Percentiles rank a stretch among this genome's conserved stretches.
phyloP scores from a whole-genome alignment of 2,797 vertebrate species.

The Alouatta caraya region DNA sequence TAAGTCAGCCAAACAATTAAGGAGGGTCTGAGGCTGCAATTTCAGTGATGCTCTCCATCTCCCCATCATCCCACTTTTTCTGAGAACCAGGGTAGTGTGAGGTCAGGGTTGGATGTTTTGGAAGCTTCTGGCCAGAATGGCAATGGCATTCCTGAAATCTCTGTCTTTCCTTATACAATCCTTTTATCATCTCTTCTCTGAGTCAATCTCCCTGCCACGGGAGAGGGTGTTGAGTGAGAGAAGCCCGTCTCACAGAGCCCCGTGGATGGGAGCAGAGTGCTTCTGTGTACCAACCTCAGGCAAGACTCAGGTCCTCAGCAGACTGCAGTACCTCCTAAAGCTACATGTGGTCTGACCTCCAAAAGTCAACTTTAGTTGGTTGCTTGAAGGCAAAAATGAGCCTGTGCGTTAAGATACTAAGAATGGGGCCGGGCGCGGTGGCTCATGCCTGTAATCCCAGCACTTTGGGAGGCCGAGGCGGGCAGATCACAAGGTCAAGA shows the following conservation, averaged over 20 bases:
- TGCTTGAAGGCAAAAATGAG: not conserved
- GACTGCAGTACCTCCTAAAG: no score
- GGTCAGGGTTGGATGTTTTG: not conserved
- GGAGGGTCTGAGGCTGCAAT: not conserved
- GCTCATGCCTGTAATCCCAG: no score
- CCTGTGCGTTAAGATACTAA: not conserved
- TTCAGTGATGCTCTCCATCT: not conserved
- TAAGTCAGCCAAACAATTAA: not conserved
- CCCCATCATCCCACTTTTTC: not conserved
- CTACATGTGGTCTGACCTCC: not conserved
- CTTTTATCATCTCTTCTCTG: not conserved
- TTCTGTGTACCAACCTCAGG: accelerated
- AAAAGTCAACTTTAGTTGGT: not conserved
- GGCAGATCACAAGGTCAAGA: no score
- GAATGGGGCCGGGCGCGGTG: no score
- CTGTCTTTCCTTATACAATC: not conserved
- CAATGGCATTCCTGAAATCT: not conserved
- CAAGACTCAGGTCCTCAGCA: not conserved
- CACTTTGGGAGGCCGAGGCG: no score
- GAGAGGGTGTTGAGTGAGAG: not conserved
- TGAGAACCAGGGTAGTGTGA: not conserved
- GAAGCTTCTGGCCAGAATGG: not conserved
- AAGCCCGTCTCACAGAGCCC: not conserved
- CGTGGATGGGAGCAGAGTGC: accelerated
- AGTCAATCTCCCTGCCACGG: not conserved